Evolutionary conservation across 2,113 vertebrate genomes (phyloP).

Genomic region (Amazona vittata): DNA sequence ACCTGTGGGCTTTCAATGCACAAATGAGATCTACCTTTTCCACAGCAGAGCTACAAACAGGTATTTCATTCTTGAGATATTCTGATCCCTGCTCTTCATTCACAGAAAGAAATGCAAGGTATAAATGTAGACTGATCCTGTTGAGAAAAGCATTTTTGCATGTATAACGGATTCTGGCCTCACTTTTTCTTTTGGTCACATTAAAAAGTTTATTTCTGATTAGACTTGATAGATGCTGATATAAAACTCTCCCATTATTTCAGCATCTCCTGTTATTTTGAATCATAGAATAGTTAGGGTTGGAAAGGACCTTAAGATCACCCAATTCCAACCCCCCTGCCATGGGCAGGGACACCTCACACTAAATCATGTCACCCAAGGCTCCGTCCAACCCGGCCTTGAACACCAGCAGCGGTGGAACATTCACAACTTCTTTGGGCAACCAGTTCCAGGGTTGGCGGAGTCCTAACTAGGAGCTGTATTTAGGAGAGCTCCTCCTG

Average conservation of each 20-base stretch:
- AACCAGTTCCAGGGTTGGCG: background rate
- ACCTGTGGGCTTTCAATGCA: rapidly evolving
- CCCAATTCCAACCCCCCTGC: no score
- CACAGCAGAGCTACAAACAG: background rate
- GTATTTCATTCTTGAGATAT: background rate
- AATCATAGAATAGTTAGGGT: no score
- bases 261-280: background rate
- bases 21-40: background rate
- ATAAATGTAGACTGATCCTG: background rate
- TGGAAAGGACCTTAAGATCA: no score
- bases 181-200: background rate
- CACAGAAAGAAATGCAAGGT: slow-evolving; percentile 6
- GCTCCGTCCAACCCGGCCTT: no score
- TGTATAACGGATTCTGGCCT: background rate
- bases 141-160: background rate
- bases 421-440: no score
- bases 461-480: background rate
- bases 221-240: background rate
- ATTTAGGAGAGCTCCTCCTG: background rate
- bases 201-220: background rate
- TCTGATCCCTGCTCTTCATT: background rate
- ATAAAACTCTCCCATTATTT: background rate
- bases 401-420: no score
- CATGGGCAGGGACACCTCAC: no score
- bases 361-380: no score